A percentile compares a stretch with the other conserved stretches of the same genome.
phyloP scores from a whole-genome alignment of 2,797 vertebrate species.

The Fistularia tabacaria region DNA sequence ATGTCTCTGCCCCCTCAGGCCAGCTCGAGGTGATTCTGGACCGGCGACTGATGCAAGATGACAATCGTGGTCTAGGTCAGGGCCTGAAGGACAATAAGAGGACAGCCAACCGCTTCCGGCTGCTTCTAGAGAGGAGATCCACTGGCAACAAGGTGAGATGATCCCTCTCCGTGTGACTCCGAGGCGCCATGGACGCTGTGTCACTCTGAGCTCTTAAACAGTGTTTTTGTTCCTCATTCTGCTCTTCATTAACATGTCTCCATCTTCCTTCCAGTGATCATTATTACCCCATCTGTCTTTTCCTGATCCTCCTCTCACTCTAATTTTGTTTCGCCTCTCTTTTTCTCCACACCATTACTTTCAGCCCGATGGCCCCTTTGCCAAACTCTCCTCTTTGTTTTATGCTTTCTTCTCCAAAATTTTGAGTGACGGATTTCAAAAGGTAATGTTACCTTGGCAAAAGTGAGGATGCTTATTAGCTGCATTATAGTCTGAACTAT shows the following conservation, averaged over 20 bases:
- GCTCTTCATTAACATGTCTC: neutral
- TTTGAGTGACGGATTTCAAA: slow-evolving; percentile 67
- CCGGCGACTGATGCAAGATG: slow-evolving; percentile 95
- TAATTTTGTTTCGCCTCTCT: slow-evolving; percentile 39
- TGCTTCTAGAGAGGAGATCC: slow-evolving; percentile 85
- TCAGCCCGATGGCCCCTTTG: slow-evolving; percentile 82
- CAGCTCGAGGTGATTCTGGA: slow-evolving; percentile 96
- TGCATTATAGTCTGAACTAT: slow-evolving; percentile 26
- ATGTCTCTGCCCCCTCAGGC: slow-evolving; percentile 68
- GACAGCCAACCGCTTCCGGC: slow-evolving; percentile 88
- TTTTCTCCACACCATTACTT: slow-evolving; percentile 54
- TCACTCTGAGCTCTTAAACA: too few relatives aligned
- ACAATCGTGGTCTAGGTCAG: slow-evolving; percentile 95
- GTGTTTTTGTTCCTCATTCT: neutral
- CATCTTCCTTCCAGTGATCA: slow-evolving; percentile 13
- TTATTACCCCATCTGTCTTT: slow-evolving; percentile 45
- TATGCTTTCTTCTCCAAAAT: slow-evolving; percentile 80
- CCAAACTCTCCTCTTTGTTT: slow-evolving; percentile 83
- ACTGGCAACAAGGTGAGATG: slow-evolving; percentile 77
- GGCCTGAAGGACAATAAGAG: slow-evolving; percentile 97
- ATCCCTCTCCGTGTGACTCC: too few relatives aligned
- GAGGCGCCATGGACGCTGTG: too few relatives aligned
- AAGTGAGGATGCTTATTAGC: slow-evolving; percentile 38
- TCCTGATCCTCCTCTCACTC: slow-evolving; percentile 21
- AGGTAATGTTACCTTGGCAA: slow-evolving; percentile 80